phyloP scores from a whole-genome alignment of 2,888 invertebrate species.

The Apoderus coryli region DNA sequence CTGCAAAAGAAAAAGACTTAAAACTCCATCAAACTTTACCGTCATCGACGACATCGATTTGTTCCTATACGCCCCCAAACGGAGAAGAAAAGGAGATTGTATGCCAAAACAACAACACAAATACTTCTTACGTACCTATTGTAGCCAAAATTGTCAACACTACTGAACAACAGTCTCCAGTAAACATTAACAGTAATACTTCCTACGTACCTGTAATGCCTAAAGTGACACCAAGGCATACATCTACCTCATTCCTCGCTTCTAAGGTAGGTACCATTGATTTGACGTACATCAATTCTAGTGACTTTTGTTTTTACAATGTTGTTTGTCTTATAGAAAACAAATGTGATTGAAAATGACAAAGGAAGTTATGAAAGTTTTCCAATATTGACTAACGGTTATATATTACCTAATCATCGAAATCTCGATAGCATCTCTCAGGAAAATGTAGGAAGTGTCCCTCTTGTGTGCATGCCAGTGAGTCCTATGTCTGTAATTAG shows the following conservation, averaged over 20 bases:
- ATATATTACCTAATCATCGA: constrained; percentile 14
- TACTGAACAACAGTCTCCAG: constrained; percentile 11
- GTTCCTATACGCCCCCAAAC: constrained; percentile 21
- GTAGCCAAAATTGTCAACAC: constrained; percentile 20
- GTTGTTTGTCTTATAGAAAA: constrained; percentile 15
- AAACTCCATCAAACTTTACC: no score
- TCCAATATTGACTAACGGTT: constrained; percentile 14
- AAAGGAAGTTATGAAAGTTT: constrained; percentile 15
- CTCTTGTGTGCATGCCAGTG: constrained; percentile 27
- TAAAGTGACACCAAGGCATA: constrained; percentile 15
- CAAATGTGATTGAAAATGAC: constrained; percentile 15
- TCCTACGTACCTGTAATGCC: constrained; percentile 18
- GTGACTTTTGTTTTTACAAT: no score
- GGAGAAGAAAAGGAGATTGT: constrained; percentile 20
- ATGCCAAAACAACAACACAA: no score
- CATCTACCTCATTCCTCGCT: constrained; percentile 17
- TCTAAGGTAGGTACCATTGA: constrained; percentile 16
- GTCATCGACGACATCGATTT: constrained; percentile 15
- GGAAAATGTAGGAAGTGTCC: constrained; percentile 21
- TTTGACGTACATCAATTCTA: not conserved
- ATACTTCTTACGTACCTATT: constrained; percentile 21
- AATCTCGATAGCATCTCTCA: constrained; percentile 20
- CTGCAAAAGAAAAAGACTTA: constrained; percentile 24
- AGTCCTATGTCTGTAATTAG: constrained; percentile 28
- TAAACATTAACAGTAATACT: no score